Base-by-base conservation (phyloP, 2,888 invertebrate genomes). In the Piscicola geometra region DNA sequence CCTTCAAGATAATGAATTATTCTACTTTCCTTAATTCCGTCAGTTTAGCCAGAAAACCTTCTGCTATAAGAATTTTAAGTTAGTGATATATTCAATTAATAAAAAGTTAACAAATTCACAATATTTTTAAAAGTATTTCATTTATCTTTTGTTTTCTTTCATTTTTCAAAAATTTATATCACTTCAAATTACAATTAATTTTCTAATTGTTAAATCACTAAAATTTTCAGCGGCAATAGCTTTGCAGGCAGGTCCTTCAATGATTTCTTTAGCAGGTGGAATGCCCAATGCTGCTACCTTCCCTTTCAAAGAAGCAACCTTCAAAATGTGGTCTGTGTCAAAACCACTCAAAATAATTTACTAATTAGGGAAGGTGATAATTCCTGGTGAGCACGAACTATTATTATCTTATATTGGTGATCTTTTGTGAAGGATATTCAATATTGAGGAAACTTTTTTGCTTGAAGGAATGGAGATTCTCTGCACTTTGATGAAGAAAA, bases 241-340 rank as follows among this genome's bases (percentile, higher is more conserved):
- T 5, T 79, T 80, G 15, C 77, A 81, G 69, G 81, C 82, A 77
- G 81, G 85, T 35, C 82, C 82, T 3, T 79, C 82, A 5, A 81
- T 82, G 79, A 83, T 83, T 21, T 82, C 82, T 1, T 81, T 83
- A 82, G 83, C 83, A 36, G 82, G 81, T 0, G 84, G 84, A 15
- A 81, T 81, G 80, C 84, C 84, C 0, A 84, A 83, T 79, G 81
- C 82, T 3, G 80, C 80, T 30, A 79, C 82, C n/a, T 84, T 83
- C 78, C 84, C 84, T 21, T 80, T 83, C 36, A 77, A 80, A 56
- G 82, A 82, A 47, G 82, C 81, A 12, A 80, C 81, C 36, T 79
- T 84, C n/a, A 81, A 79, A 73, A 79, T 83, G 25, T 79, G 80
- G 83, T 83, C n/a, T 5, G 60, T 56, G 41, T 41, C n/a, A n/a